These are phyloP conservation scores for Druceiella hillmani DNA, from an alignment of 2,888 invertebrate species.

Conservation along the genomic window DNA sequence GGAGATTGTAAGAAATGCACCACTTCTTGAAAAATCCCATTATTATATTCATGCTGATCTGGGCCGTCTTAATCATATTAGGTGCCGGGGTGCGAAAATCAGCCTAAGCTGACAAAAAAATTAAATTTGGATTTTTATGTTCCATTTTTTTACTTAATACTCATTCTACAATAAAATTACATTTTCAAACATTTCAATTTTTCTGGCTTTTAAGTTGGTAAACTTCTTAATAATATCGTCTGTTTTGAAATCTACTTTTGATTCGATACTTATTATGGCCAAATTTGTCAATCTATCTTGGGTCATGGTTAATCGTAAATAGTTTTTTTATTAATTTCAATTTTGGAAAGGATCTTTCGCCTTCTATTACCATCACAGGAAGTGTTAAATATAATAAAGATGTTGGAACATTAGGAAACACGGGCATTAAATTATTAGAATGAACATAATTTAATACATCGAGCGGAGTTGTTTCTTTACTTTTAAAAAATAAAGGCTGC, in stretches of 20 bases:
- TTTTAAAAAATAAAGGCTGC: too few species aligned
- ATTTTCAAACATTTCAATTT: neutral
- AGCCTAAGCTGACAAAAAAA: too few species aligned
- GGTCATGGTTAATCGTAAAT: neutral
- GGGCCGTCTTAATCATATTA: too few species aligned
- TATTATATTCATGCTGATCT: too few species aligned
- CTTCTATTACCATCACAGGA: neutral
- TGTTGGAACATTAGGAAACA: neutral
- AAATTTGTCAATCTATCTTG: constrained; percentile 1
- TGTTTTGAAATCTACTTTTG: neutral
- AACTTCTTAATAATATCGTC: neutral
- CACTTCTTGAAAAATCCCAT: too few species aligned
- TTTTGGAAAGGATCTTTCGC: constrained; percentile 1
- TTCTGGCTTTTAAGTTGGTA: constrained; percentile 1
- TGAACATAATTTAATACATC: neutral
- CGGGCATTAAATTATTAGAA: neutral
- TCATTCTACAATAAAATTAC: too few species aligned
- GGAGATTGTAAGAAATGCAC: too few species aligned
- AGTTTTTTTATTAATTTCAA: constrained; percentile 1
- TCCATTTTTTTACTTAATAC: too few species aligned
- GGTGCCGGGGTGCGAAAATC: too few species aligned
- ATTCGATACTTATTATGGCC: neutral
- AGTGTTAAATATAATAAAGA: neutral
- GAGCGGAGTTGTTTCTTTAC: constrained; percentile 1
- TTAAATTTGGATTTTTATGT: too few species aligned